phyloP scores from a whole-genome alignment of 2,888 invertebrate species.

The Hofmannophila pseudospretella region DNA sequence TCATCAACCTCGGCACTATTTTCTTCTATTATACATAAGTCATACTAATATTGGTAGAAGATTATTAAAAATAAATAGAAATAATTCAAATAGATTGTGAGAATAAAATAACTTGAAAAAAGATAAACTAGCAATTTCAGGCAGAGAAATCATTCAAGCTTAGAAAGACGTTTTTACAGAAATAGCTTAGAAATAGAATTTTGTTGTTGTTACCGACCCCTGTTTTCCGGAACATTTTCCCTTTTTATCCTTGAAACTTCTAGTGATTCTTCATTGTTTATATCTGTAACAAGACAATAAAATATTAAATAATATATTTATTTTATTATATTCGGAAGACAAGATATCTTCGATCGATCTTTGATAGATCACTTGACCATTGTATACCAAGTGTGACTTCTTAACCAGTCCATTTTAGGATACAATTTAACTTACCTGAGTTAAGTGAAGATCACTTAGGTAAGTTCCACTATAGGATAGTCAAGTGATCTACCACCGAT shows the following conservation, averaged over 20 bases:
- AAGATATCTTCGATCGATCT: too few species aligned
- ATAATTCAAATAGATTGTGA: conserved; percentile 11
- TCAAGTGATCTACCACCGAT: too few species aligned
- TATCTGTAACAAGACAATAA: conserved; percentile 52
- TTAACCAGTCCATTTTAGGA: too few species aligned
- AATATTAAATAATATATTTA: too few species aligned
- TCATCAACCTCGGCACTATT: conserved; percentile 15
- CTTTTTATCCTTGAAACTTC: conserved; percentile 69
- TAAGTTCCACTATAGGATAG: too few species aligned
- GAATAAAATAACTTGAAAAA: conserved; percentile 3
- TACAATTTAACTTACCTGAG: too few species aligned
- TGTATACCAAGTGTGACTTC: too few species aligned
- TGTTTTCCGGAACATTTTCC: conserved; percentile 69
- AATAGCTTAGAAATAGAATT: conserved; percentile 5
- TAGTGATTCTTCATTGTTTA: conserved; percentile 54
- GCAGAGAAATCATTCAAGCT: conserved; percentile 3
- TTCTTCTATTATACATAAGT: not conserved
- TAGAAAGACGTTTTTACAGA: conserved; percentile 24
- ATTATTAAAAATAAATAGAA: conserved; percentile 11
- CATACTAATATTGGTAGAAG: not conserved
- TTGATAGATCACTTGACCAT: too few species aligned
- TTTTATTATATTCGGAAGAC: too few species aligned
- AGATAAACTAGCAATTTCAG: too few species aligned
- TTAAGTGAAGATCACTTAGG: too few species aligned
- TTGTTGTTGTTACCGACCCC: conserved; percentile 56